phyloP scores from a whole-genome alignment of 1,140 invertebrate genomes.

The Triops cancriformis region DNA sequence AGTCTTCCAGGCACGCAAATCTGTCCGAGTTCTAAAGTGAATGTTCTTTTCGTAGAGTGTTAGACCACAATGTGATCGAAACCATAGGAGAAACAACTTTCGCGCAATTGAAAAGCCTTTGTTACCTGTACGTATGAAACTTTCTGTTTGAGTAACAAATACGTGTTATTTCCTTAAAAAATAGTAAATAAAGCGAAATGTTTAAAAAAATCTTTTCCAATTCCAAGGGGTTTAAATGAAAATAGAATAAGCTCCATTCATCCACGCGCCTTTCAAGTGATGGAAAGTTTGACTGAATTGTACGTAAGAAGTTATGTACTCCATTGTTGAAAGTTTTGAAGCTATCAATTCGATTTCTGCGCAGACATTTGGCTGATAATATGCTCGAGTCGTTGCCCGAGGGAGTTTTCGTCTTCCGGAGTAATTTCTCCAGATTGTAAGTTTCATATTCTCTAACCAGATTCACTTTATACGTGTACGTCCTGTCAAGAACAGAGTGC shows the following conservation, averaged over 20 bases:
- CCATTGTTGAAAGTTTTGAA: neutral
- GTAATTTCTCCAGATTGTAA: neutral
- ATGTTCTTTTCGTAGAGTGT: constrained; percentile 11
- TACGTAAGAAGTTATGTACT: neutral
- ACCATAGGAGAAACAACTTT: constrained; percentile 19
- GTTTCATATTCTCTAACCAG: neutral
- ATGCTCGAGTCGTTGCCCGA: neutral
- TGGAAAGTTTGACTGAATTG: neutral
- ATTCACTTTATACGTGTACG: too few relatives aligned
- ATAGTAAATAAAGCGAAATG: too few relatives aligned
- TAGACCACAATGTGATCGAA: constrained; percentile 21
- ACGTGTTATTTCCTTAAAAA: too few relatives aligned
- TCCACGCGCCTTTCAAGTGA: neutral
- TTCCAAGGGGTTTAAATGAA: neutral
- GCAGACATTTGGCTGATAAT: neutral
- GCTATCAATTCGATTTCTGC: neutral
- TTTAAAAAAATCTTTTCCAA: neutral
- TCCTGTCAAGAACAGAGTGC: neutral
- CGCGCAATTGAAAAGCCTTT: constrained; percentile 14
- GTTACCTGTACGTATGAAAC: constrained; percentile 23
- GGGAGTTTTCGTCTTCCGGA: neutral
- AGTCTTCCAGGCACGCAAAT: neutral
- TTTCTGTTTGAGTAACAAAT: neutral
- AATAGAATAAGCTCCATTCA: neutral
- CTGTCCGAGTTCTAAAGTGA: neutral